Evolutionary conservation across 2,888 invertebrate genomes (phyloP), one percentile per base, ranked within the genome.

Genomic region (Adela reaumurella): DNA sequence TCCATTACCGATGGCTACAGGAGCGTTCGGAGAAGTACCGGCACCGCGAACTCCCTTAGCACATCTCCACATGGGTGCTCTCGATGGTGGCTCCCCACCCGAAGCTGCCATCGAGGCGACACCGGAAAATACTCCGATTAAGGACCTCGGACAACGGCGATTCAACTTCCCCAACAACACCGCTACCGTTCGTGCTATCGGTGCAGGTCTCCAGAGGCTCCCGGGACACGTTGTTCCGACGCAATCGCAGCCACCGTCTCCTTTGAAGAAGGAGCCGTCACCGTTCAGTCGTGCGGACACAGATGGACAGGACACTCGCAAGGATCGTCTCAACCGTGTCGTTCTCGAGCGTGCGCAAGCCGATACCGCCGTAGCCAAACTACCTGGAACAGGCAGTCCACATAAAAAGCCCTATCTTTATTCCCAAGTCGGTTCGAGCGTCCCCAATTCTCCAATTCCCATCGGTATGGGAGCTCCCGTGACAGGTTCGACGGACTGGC

Each of bases 51-150:
- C 48, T n/a, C 46, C 50, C 19, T 28, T 29, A 18, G 47, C 50
- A n/a, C 43, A 43, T 42, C 41, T 43, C 10, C 51, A 47, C 16
- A 48, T 51, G 24, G 47, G 52, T 5, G 54, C 63, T 18, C 78
- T 79, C 53, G 81, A 84, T 60, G 85, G 86, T 29, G 83, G 86
- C 0, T 88, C 89, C 16, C 91, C 91, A 24, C 92, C 92, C 4
- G 93, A 92, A 74, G 90, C 92, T 44, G 93, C 92, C 20, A 88
- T 93, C 50, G 93, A 93, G 74, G 92, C 92, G 3, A 93, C 92
- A 5, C 93, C 93, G 1, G 92, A 93, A 76, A 92, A 92, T 45
- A 93, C 92, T 41, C 92, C 93, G 2, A 83, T 91, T 18, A 88
- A 89, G 67, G 90, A 83, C 59, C 50, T 53, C 18, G 73, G 70